A percentile compares a stretch with the other conserved stretches of the same genome.
phyloP scores from a whole-genome alignment of 2,113 vertebrate genomes.

The Isichthys henryi region DNA sequence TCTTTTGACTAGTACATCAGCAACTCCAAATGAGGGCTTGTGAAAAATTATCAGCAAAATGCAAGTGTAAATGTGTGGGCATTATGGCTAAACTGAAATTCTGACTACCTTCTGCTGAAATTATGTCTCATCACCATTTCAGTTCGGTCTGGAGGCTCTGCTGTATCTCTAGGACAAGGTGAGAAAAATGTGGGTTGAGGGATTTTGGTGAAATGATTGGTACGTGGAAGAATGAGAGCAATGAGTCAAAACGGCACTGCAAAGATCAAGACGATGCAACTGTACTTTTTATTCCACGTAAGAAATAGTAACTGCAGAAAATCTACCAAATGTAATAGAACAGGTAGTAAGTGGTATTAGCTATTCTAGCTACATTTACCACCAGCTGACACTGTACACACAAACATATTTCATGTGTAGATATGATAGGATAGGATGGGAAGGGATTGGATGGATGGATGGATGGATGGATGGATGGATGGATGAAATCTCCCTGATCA shows the following conservation, averaged over 20 bases:
- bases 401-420: not conserved
- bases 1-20: not conserved
- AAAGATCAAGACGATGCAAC: not conserved
- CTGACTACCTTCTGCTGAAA: not conserved
- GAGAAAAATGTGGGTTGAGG: not conserved
- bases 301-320: not conserved
- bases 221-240: not conserved
- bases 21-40: not conserved
- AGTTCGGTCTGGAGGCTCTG: not conserved
- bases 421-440: too few relatives aligned
- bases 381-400: not conserved
- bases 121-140: not conserved
- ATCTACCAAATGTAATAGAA: not conserved
- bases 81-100: not conserved
- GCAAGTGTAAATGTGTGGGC: not conserved
- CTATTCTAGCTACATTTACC: not conserved
- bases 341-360: not conserved
- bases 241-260: not conserved
- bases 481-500: too few relatives aligned
- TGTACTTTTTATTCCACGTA: not conserved
- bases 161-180: not conserved
- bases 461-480: too few relatives aligned
- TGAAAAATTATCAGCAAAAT: not conserved
- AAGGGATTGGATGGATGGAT: too few relatives aligned
- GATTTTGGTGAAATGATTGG: not conserved